Evolutionary conservation across 2,113 vertebrate species (phyloP).

Genomic region (Circaetus cinerascens): DNA sequence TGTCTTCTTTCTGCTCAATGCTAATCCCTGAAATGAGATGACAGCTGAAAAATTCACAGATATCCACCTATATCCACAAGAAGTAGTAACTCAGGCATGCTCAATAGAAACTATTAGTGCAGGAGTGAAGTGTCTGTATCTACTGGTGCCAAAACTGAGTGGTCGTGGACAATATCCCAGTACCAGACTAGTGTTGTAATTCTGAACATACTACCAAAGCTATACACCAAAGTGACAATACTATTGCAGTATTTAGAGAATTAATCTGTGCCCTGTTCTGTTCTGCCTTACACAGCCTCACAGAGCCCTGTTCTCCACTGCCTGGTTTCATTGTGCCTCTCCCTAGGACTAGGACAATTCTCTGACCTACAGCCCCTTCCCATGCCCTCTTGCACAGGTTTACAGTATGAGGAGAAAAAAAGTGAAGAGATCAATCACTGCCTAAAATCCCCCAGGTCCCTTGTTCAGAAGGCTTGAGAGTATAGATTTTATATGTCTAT

Average conservation of each 20-base stretch:
- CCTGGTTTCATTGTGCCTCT: not conserved
- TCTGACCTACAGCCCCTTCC: not conserved
- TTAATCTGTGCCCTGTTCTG: not conserved
- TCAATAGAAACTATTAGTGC: not conserved
- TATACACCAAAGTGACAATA: too few species aligned
- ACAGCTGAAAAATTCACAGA: not conserved
- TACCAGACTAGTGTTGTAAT: not conserved
- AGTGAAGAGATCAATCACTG: not conserved
- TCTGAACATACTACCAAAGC: not conserved
- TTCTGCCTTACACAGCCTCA: not conserved
- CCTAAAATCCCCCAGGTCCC: not conserved
- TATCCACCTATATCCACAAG: not conserved
- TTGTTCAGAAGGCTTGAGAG: not conserved
- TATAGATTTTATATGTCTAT: not conserved
- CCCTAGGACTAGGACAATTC: not conserved
- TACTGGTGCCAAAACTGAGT: not conserved
- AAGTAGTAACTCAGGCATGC: not conserved
- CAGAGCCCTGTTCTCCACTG: not conserved
- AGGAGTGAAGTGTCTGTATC: not conserved
- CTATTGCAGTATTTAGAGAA: not conserved
- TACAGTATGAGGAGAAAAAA: not conserved
- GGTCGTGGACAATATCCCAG: not conserved
- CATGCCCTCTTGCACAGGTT: not conserved
- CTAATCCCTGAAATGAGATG: not conserved
- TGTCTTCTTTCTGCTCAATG: not conserved